Evolutionary conservation across 2,113 vertebrate genomes (phyloP).

Genomic region (Urocolius indicus): DNA sequence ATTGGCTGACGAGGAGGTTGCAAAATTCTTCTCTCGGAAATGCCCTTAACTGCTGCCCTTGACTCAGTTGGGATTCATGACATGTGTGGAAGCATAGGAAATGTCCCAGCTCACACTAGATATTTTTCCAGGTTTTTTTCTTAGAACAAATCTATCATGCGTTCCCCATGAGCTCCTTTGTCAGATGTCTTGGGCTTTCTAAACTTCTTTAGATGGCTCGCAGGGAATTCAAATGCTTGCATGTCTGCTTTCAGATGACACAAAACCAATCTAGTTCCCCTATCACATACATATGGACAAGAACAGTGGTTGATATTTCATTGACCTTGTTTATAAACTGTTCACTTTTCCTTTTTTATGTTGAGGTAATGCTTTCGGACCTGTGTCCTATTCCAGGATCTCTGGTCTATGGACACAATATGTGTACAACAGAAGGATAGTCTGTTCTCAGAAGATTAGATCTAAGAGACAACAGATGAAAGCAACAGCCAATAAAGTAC

Average conservation of each 20-base stretch:
- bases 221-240: neutral
- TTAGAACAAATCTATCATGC: neutral
- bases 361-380: neutral
- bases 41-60: neutral
- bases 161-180: neutral
- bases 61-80: neutral
- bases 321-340: neutral
- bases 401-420: neutral
- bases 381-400: neutral
- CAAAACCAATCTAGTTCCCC: neutral
- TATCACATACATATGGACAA: neutral
- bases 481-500: neutral
- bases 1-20: neutral
- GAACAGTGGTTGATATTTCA: neutral
- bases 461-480: neutral
- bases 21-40: neutral
- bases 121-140: neutral
- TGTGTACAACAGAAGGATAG: neutral
- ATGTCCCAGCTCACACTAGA: neutral
- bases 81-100: neutral
- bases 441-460: neutral
- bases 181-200: neutral
- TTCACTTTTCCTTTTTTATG: neutral
- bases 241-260: neutral
- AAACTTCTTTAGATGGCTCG: neutral